Conservation (phyloP, 2,797 vertebrate species). For the Acanthurus tractus region DNA sequence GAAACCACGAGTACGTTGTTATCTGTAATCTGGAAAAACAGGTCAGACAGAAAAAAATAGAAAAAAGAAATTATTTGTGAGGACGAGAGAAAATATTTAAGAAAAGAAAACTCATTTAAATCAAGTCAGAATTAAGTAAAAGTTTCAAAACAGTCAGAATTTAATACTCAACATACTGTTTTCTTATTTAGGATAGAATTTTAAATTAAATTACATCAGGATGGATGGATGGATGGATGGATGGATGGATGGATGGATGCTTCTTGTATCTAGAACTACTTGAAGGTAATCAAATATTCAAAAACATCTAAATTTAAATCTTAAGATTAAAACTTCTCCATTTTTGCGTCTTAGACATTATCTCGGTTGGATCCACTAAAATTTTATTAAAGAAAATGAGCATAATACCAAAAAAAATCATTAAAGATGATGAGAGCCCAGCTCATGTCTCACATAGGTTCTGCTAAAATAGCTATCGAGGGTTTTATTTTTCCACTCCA, state of each 20-base stretch:
- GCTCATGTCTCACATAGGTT: neutral
- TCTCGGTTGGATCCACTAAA: neutral
- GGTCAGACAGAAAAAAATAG: neutral
- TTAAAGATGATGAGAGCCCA: neutral
- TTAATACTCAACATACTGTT: too few relatives aligned
- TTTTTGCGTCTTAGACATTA: neutral
- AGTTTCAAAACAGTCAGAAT: too few relatives aligned
- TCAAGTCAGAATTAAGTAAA: too few relatives aligned
- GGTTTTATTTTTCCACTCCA: neutral
- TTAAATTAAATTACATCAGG: too few relatives aligned
- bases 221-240: too few relatives aligned
- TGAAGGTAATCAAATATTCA: too few relatives aligned
- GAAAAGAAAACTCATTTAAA: too few relatives aligned
- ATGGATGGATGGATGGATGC: too few relatives aligned
- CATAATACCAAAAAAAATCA: neutral
- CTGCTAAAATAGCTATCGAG: neutral
- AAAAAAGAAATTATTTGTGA: too few relatives aligned
- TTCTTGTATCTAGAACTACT: too few relatives aligned
- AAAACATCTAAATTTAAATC: neutral
- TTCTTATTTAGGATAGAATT: too few relatives aligned
- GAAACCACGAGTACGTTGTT: neutral
- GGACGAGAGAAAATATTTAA: too few relatives aligned
- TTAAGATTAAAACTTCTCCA: neutral
- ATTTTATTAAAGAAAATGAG: neutral
- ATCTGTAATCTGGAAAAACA: constrained; percentile 15